Evolutionary conservation across 2,797 vertebrate species (phyloP).

Genomic region (Gambelia wislizenii): DNA sequence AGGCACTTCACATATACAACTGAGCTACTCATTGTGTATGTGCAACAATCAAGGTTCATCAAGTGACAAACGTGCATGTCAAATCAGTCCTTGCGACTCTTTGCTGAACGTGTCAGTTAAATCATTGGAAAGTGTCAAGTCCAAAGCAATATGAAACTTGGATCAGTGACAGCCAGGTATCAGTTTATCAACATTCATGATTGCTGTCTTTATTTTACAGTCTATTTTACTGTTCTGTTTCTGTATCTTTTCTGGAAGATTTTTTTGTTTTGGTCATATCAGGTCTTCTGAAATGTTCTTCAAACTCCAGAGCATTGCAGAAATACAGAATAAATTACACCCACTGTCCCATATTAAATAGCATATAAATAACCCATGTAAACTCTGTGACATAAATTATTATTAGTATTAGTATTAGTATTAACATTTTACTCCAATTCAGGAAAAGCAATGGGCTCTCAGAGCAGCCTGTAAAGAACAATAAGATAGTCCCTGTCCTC

Average conservation of each 20-base stretch:
- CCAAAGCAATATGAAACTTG: background rate
- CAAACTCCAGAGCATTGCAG: background rate
- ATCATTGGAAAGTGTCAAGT: background rate
- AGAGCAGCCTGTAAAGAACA: background rate
- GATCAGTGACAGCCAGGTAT: background rate
- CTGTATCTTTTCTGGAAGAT: background rate
- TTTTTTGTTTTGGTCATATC: background rate
- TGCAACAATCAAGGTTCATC: background rate
- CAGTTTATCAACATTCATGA: background rate
- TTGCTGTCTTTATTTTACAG: background rate
- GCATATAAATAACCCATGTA: conserved; percentile 31
- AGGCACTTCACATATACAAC: background rate
- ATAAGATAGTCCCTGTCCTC: background rate
- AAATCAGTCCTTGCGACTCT: background rate
- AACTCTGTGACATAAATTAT: conserved; percentile 19
- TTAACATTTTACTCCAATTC: background rate
- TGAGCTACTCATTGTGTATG: background rate
- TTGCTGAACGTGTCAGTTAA: background rate
- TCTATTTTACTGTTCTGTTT: background rate
- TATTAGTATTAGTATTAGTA: background rate
- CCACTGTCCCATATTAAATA: conserved; percentile 25
- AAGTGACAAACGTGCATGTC: background rate
- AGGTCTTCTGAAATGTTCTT: background rate
- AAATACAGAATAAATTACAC: conserved; percentile 17
- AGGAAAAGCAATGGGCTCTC: background rate